A percentile compares a stretch with the other conserved stretches of the same genome.
phyloP scores from a whole-genome alignment of 2,797 vertebrate species.

The Zalophus californianus region DNA sequence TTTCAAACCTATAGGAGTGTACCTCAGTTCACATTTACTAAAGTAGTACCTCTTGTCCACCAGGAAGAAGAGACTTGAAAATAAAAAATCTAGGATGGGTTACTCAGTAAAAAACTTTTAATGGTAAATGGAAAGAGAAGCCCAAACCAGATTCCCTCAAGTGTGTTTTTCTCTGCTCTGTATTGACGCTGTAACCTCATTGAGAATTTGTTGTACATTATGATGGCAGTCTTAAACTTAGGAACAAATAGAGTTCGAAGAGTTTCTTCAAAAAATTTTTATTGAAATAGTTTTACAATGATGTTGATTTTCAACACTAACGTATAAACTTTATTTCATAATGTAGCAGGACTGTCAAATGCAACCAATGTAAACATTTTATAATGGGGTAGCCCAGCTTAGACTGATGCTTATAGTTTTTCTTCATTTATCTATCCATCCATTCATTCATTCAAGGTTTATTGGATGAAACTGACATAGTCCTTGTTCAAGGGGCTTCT shows the following conservation, averaged over 20 bases:
- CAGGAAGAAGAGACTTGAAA: background rate
- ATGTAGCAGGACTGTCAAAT: background rate
- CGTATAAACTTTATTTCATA: conserved; percentile 9
- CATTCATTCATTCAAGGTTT: background rate
- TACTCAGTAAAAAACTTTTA: conserved; percentile 43
- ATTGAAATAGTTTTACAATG: background rate
- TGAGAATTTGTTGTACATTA: background rate
- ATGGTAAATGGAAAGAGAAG: background rate
- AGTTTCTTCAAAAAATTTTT: background rate
- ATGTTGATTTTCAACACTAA: background rate
- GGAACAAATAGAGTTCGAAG: background rate
- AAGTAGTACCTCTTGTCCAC: background rate
- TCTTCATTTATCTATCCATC: background rate
- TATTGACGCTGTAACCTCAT: background rate
- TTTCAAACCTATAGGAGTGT: background rate
- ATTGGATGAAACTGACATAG: background rate
- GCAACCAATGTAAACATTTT: background rate
- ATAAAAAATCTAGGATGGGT: background rate
- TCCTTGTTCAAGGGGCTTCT: background rate
- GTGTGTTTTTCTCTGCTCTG: background rate
- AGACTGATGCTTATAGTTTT: background rate
- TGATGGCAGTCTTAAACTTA: background rate
- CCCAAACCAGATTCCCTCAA: background rate
- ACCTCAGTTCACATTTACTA: background rate
- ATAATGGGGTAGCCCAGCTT: background rate